phyloP scores from a whole-genome alignment of 2,797 vertebrate genomes.

The Ciconia nigra region DNA sequence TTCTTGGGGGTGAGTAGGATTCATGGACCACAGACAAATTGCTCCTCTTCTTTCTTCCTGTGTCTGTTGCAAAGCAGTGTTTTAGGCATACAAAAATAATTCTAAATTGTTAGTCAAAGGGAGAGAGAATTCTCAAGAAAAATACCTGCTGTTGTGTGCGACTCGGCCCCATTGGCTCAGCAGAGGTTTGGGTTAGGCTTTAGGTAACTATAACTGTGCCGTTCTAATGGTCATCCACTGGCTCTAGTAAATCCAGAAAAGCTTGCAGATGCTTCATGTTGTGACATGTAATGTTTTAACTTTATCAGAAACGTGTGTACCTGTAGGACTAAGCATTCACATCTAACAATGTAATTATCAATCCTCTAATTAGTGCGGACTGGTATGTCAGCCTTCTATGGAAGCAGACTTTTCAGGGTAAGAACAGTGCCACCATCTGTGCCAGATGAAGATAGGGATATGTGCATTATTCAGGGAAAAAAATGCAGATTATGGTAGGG shows the following conservation, averaged over 20 bases:
- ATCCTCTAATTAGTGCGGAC: neutral
- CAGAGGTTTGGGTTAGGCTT: neutral
- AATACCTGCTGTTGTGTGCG: neutral
- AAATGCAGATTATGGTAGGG: neutral
- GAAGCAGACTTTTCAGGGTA: neutral
- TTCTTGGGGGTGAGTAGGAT: neutral
- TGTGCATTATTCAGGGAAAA: accelerated
- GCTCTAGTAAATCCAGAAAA: neutral
- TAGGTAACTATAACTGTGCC: neutral
- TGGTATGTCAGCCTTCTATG: neutral
- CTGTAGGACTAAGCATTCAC: neutral
- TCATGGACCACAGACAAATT: neutral
- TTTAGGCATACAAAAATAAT: neutral
- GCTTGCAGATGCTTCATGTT: neutral
- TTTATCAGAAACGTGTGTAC: neutral
- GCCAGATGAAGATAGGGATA: neutral
- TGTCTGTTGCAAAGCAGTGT: neutral
- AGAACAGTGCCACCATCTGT: neutral
- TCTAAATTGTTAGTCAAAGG: neutral
- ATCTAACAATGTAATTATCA: neutral
- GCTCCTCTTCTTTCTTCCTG: neutral
- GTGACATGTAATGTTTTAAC: neutral
- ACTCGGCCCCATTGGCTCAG: neutral
- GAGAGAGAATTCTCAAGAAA: neutral
- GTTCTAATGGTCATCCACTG: accelerated